Evolutionary conservation across 2,113 vertebrate genomes (phyloP), one percentile per base, ranked within the genome.

Genomic region (Pandion haliaetus): DNA sequence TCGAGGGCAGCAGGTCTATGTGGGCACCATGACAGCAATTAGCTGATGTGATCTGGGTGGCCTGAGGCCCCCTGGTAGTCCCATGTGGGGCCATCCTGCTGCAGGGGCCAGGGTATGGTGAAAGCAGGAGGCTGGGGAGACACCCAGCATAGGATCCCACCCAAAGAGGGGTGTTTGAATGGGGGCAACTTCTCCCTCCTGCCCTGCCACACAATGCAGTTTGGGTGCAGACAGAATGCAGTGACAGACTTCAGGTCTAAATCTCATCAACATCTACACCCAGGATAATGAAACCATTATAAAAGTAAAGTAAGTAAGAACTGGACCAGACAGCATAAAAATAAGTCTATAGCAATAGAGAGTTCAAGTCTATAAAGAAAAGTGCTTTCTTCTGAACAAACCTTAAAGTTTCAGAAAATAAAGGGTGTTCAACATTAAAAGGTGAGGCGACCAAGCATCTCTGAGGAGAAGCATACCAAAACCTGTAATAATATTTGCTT

Each of bases 101-200:
- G 14, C 42, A 47, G 49, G 38, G 12, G 6, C 25, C 7, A 4
- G 29, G 10, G 13, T 17, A 42, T 14, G 0, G 0, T 61, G 38
- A 77, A 4, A 72, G 17, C 21, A 36, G 38, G 14, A 59, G 23
- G 2, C 17, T 36, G 16, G 29, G 18, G 71, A 79, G 24, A 23
- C 5, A 55, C 13, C 8, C 0, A 0, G 9, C 1, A 0, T 3
- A 8, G 8, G 24, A 26, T 3, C 10, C 12, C 15, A 5, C 1
- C 44, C 38, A 40, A 52, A 5, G 18, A 25, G 5, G 9, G 12
- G 8, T 32, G 31, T 50, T 34, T 50, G 31, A 49, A 63, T 0
- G 0, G 9, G n/a, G 4, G 5, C 36, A 58, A 23, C 18, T 63
- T 63, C 44, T 78, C 31, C 26, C 40, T 84, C 42, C 52, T 47